Evolutionary conservation across 2,888 invertebrate species (phyloP), one percentile per base, ranked within the genome.

Genomic region (Thymelicus lineola): DNA sequence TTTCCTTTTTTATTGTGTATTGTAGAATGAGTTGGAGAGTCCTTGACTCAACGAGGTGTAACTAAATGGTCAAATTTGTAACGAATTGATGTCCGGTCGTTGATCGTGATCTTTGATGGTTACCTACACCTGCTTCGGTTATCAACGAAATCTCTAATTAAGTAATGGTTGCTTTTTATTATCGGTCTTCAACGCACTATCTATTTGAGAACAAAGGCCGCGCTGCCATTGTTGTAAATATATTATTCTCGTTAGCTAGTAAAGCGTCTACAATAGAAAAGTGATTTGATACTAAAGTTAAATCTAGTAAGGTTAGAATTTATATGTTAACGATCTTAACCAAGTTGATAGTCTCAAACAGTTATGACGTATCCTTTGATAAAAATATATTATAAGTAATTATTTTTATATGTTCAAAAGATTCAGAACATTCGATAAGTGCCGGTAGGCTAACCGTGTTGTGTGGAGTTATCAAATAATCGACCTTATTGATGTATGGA

Each of bases 1-100:
- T 81, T 88, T 87, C 79, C 71, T 74, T 82, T 82, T 85, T 86
- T 85, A 88, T 90, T 89, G 86, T 89, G 77, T 82, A 79, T 80
- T 57, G 35, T 36, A 79, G 84, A 90, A 90, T 91, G 90, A 90
- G 85, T 87, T 85, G 76, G 81, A 80, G 87, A 91, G 91, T 93
- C 93, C 92, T 93, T 91, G 91, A 84, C 83, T 88, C 92, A 93
- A 93, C 93, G 93, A 93, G 93, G 91, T 91, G 93, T 88, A 88
- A 88, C 93, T 88, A 93, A 93, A 93, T 86, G 87, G 84, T 85
- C 85, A 83, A 88, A 91, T 91, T 91, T 88, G 90, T 88, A 92
- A 87, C 91, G 91, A 93, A 92, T 93, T 81, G 88, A 88, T 91
- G 92, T 91, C 91, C 91, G 91, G 83, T 75, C 79, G 79, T 77